Conservation (phyloP, 1,140 invertebrate species). For the Drosophila bipectinata region DNA sequence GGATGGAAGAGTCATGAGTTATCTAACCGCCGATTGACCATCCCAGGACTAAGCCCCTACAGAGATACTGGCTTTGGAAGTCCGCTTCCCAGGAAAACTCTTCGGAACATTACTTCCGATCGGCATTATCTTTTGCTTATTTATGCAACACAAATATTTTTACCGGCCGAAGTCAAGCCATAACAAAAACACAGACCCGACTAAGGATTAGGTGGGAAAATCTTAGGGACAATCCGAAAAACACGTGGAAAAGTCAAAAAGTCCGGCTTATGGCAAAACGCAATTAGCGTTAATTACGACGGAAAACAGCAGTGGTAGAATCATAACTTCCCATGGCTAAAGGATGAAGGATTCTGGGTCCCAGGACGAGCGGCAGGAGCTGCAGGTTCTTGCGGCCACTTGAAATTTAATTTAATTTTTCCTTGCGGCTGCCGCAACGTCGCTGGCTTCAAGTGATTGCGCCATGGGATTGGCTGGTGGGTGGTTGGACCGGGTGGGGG, state of each 20-base stretch:
- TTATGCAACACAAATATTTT: conserved; percentile 44
- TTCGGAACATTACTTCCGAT: conserved; percentile 37
- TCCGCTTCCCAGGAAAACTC: conserved; percentile 15
- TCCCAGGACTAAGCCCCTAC: conserved; percentile 15
- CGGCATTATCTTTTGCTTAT: conserved; percentile 47
- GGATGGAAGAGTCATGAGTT: conserved; percentile 24
- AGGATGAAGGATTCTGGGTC: not conserved
- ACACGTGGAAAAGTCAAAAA: conserved; percentile 80
- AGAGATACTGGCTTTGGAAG: conserved; percentile 5
- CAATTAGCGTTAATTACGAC: conserved; percentile 76
- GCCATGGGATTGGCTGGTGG: conserved; percentile 67
- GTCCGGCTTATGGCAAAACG: conserved; percentile 71
- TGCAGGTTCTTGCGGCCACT: conserved; percentile 60
- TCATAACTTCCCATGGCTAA: conserved; percentile 17
- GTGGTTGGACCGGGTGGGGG: conserved; percentile 21
- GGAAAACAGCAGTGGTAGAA: conserved; percentile 44
- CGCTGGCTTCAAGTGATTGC: conserved; percentile 65
- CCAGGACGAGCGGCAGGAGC: conserved; percentile 5
- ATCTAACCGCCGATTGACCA: conserved; percentile 15
- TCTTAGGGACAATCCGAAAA: conserved; percentile 65
- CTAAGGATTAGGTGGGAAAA: conserved; percentile 62
- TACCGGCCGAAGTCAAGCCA: conserved; percentile 58
- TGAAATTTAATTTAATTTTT: conserved; percentile 79
- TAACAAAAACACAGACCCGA: conserved; percentile 44
- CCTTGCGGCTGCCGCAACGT: conserved; percentile 70